Conservation (phyloP, 2,888 invertebrate genomes). For the Morpho deidamia region DNA sequence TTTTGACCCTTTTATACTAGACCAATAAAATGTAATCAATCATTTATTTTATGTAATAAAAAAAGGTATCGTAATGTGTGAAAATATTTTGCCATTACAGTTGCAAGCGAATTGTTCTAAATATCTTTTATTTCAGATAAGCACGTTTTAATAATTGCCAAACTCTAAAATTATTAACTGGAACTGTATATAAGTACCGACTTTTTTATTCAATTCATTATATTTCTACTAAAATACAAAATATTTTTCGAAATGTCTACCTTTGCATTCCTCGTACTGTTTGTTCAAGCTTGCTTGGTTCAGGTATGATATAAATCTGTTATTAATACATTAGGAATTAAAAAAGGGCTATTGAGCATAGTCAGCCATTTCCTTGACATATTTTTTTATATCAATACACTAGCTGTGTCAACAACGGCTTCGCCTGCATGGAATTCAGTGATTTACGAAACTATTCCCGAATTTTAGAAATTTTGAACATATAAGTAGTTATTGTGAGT, state of each 20-base stretch:
- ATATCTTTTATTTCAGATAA: not conserved
- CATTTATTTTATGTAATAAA: not conserved
- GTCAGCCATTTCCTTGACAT: too few relatives aligned
- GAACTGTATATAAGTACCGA: constrained; percentile 2
- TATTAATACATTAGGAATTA: too few relatives aligned
- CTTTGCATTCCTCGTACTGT: constrained; percentile 18
- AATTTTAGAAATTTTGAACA: too few relatives aligned
- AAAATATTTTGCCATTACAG: not conserved
- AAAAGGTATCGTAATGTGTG: not conserved
- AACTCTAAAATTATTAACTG: not conserved
- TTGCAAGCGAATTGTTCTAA: not conserved
- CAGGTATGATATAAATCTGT: not conserved
- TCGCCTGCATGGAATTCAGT: too few relatives aligned
- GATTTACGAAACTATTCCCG: too few relatives aligned
- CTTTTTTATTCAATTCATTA: not conserved
- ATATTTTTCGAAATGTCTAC: constrained; percentile 6
- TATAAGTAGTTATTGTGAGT: too few relatives aligned
- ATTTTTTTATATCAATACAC: too few relatives aligned
- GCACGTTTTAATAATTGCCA: not conserved
- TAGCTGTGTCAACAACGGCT: too few relatives aligned
- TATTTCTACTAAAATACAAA: not conserved
- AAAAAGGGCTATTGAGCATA: too few relatives aligned
- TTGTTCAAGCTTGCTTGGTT: constrained; percentile 23
- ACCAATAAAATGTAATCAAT: not conserved
- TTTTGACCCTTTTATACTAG: not conserved